Evolutionary conservation across 30 jellyfish, hydroid and myxozoan genomes (phyloP).

Genomic region (Mastigias papua): DNA sequence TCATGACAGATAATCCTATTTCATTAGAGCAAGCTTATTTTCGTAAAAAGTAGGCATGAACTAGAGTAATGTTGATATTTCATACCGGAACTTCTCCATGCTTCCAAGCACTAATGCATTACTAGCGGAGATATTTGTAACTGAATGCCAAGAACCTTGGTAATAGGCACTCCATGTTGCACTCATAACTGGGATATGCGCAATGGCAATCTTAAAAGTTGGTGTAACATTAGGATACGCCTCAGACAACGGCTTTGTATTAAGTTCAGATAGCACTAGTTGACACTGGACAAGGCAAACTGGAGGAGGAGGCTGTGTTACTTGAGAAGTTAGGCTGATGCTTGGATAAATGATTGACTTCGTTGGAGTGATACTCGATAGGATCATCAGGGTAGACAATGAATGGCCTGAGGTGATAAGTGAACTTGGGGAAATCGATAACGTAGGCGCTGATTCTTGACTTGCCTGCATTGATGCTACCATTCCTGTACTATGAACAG

Average conservation of each 20-base stretch:
- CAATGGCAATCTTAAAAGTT: constrained; percentile 22
- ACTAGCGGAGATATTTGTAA: neutral
- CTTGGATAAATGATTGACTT: neutral
- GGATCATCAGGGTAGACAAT: neutral
- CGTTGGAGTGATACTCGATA: neutral
- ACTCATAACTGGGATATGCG: neutral
- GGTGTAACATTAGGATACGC: constrained; percentile 19
- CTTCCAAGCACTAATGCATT: constrained; percentile 46
- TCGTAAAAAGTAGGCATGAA: no score
- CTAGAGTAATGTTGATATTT: neutral
- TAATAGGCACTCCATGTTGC: constrained; percentile 30
- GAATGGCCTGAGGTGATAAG: neutral
- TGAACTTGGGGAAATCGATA: neutral
- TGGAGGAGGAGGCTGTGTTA: neutral
- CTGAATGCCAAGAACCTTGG: constrained; percentile 26
- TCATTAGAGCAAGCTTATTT: no score
- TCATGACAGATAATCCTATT: no score
- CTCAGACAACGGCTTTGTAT: constrained; percentile 1
- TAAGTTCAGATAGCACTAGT: neutral
- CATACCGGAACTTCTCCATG: constrained; percentile 50
- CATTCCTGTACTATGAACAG: no score
- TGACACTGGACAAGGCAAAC: constrained; percentile 26
- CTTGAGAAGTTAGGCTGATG: neutral
- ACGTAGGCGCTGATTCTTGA: neutral
- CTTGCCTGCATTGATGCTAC: neutral